Conservation (phyloP, 2,797 vertebrate genomes). For the Psittacula echo region DNA sequence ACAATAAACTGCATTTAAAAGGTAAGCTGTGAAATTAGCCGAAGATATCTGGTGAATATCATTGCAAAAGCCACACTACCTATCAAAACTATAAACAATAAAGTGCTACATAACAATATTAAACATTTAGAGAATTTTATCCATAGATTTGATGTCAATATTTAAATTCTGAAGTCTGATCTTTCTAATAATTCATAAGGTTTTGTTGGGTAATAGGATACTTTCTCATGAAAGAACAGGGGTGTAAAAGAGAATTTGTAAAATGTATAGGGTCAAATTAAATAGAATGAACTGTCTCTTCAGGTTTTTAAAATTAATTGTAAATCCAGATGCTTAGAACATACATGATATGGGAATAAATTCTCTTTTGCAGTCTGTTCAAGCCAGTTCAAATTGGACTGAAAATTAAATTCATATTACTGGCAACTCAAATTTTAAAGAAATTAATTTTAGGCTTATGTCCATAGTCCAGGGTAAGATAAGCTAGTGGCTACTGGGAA, state of each 20-base stretch:
- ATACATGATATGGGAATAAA: not conserved
- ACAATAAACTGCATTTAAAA: constrained; percentile 50
- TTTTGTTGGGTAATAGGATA: not conserved
- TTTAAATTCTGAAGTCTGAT: not conserved
- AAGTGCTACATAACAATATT: not conserved
- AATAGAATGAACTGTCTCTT: not conserved
- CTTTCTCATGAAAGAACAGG: not conserved
- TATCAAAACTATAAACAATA: not conserved
- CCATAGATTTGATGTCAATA: not conserved
- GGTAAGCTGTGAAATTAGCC: not conserved
- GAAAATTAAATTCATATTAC: not conserved
- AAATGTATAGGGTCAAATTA: not conserved
- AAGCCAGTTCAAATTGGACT: not conserved
- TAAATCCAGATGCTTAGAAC: not conserved
- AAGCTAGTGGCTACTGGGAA: not conserved
- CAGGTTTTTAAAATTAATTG: not conserved
- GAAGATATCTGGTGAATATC: not conserved
- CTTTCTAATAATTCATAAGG: not conserved
- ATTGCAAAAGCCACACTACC: not conserved
- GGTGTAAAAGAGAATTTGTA: not conserved
- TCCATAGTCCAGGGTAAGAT: not conserved
- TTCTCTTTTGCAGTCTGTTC: not conserved
- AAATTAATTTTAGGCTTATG: not conserved
- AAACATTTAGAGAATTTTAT: not conserved
- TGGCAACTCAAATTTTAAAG: not conserved